Evolutionary conservation across 2,113 vertebrate genomes (phyloP).

Genomic region (Pseudonaja textilis): DNA sequence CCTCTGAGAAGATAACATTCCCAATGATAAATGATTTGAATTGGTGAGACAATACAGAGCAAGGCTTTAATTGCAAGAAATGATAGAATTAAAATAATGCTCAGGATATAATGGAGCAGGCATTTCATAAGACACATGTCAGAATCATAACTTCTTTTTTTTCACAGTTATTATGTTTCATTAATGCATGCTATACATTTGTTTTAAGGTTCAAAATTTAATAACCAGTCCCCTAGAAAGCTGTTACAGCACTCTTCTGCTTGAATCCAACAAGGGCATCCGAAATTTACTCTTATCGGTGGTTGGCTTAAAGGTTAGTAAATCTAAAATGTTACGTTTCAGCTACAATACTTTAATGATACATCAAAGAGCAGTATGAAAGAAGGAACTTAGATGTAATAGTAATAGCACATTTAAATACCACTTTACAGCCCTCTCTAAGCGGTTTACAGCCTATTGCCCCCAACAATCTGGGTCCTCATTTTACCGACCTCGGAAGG

Average conservation of each 20-base stretch:
- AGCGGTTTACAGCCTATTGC: background rate
- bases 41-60: background rate
- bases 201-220: slow-evolving; percentile 78
- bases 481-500: background rate
- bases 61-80: background rate
- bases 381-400: background rate
- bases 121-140: background rate
- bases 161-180: background rate
- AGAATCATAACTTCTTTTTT: background rate
- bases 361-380: background rate
- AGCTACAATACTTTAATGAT: background rate
- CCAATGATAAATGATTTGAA: background rate
- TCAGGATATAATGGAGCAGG: background rate
- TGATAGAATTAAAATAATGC: background rate
- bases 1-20: background rate
- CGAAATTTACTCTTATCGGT: slow-evolving; percentile 86
- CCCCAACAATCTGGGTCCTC: background rate
- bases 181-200: slow-evolving; percentile 12
- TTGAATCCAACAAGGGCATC: slow-evolving; percentile 77
- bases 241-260: slow-evolving; percentile 85
- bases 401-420: background rate
- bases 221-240: slow-evolving; percentile 84
- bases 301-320: slow-evolving; percentile 85
- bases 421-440: background rate
- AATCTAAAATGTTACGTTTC: slow-evolving; percentile 30